These are phyloP conservation scores for Rattus rattus DNA, from an alignment of 2,113 vertebrate genomes.

Conservation along the genomic window DNA sequence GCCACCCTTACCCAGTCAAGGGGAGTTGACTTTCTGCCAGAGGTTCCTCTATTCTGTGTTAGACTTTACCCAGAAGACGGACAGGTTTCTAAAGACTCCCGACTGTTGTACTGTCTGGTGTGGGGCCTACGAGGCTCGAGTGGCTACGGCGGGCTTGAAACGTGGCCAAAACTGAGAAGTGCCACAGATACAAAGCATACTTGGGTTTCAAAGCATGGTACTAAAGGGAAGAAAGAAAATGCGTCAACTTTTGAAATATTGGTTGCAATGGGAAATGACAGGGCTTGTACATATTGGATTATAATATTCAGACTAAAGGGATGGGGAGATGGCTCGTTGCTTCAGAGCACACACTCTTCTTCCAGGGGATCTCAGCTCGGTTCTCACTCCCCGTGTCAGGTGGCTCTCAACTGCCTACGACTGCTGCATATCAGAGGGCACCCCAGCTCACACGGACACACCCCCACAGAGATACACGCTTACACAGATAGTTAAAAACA, in stretches of 20 bases:
- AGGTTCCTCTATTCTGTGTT: background rate
- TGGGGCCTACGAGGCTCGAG: background rate
- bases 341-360: background rate
- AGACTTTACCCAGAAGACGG: background rate
- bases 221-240: background rate
- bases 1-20: background rate
- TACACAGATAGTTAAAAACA: background rate
- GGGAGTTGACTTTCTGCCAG: background rate
- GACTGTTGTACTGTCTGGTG: background rate
- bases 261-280: conserved; percentile 28
- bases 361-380: background rate
- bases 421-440: background rate
- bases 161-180: background rate
- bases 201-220: background rate
- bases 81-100: background rate
- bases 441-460: background rate
- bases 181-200: background rate
- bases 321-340: background rate
- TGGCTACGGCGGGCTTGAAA: background rate
- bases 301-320: background rate
- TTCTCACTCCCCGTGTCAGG: background rate
- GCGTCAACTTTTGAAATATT: background rate
- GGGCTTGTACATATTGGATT: background rate
- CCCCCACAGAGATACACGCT: background rate
- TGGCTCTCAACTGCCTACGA: background rate